Evolutionary conservation across 2,113 vertebrate species (phyloP).

Genomic region (Peromyscus polionotus): DNA sequence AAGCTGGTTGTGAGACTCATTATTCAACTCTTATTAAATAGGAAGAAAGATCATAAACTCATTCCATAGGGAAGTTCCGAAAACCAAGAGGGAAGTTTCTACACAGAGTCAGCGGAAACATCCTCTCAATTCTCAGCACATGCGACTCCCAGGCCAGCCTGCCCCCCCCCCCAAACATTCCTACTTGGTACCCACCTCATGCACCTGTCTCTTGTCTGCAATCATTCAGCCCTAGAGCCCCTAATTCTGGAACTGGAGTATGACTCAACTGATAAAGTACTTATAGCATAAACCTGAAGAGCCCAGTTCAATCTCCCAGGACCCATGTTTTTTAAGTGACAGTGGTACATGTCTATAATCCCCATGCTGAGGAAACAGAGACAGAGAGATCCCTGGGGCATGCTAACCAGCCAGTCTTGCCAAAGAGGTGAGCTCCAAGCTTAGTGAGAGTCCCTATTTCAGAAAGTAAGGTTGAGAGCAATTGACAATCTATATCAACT

Average conservation of each 20-base stretch:
- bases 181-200: neutral
- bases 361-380: neutral
- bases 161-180: accelerated
- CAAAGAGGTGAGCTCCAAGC: neutral
- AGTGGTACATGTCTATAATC: too few species aligned
- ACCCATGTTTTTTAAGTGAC: neutral
- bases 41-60: neutral
- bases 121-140: neutral
- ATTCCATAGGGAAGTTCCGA: neutral
- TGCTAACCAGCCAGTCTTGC: neutral
- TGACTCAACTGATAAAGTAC: neutral
- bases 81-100: neutral
- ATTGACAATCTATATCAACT: neutral
- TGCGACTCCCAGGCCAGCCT: neutral
- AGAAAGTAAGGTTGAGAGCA: neutral
- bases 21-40: neutral
- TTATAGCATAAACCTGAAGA: neutral
- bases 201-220: neutral
- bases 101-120: neutral
- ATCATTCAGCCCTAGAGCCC: neutral
- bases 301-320: neutral
- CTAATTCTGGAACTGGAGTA: neutral
- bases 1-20: neutral
- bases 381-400: too few species aligned
- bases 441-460: neutral